phyloP scores from a whole-genome alignment of 2,113 vertebrate genomes.

The Gymnogyps californianus region DNA sequence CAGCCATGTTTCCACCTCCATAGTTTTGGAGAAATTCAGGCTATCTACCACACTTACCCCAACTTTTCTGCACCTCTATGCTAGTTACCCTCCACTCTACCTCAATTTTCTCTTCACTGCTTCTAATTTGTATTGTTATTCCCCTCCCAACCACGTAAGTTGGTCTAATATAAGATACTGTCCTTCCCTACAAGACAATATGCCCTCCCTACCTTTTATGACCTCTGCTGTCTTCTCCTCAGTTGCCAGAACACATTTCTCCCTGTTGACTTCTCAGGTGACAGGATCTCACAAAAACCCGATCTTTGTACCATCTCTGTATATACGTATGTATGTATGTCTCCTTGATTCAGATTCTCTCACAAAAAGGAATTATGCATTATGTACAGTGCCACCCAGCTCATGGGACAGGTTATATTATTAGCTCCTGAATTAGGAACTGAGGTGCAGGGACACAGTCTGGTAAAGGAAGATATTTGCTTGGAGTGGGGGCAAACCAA shows the following conservation, averaged over 20 bases:
- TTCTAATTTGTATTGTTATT: neutral
- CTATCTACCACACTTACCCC: neutral
- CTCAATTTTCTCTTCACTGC: neutral
- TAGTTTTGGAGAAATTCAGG: neutral
- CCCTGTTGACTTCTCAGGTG: neutral
- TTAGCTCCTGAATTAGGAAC: neutral
- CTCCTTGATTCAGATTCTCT: neutral
- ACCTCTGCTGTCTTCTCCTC: neutral
- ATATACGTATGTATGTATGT: fast-evolving
- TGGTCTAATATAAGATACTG: neutral
- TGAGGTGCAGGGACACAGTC: neutral
- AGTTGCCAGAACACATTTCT: neutral
- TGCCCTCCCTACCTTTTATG: neutral
- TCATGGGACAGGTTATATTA: neutral
- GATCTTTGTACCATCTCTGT: neutral
- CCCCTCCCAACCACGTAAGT: fast-evolving
- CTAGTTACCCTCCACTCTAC: neutral
- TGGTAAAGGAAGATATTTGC: neutral
- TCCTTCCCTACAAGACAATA: neutral
- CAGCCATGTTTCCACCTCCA: neutral
- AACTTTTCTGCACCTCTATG: neutral
- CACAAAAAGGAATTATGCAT: neutral
- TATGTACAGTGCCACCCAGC: too few species aligned
- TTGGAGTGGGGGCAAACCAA: neutral
- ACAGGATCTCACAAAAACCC: neutral